Evolutionary conservation across 1,140 invertebrate species (phyloP).

Genomic region (Pissodes strobi): DNA sequence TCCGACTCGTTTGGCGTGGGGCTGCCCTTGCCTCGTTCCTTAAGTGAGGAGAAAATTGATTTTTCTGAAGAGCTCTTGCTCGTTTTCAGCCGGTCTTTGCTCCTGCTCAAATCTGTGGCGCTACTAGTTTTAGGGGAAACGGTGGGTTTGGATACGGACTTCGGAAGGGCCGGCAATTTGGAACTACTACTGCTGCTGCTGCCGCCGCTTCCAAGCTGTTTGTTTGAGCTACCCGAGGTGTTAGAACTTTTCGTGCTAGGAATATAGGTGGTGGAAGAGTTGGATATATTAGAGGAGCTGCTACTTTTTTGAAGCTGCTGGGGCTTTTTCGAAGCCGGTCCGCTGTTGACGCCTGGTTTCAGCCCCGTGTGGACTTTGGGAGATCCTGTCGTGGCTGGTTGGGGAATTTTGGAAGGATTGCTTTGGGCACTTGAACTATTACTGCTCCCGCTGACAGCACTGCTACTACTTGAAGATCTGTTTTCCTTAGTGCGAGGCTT

Average conservation of each 20-base stretch:
- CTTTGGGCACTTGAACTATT: not conserved
- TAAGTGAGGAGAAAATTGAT: conserved; percentile 65
- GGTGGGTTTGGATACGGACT: conserved; percentile 52
- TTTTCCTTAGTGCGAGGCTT: conserved; percentile 74
- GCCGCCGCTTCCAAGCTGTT: conserved; percentile 22
- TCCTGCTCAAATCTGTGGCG: conserved; percentile 62
- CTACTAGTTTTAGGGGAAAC: conserved; percentile 55
- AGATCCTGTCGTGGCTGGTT: conserved; percentile 61
- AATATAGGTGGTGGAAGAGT: conserved; percentile 24
- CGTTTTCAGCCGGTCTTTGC: conserved; percentile 60
- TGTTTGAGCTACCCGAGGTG: conserved; percentile 24
- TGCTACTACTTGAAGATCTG: conserved; percentile 53
- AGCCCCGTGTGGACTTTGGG: conserved; percentile 80
- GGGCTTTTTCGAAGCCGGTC: conserved; percentile 60
- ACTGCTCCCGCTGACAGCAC: conserved; percentile 9
- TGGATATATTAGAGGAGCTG: conserved; percentile 18
- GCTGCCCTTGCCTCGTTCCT: conserved; percentile 66
- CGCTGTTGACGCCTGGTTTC: conserved; percentile 81
- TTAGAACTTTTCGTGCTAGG: conserved; percentile 19
- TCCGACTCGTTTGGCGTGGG: conserved; percentile 62
- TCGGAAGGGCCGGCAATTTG: conserved; percentile 30
- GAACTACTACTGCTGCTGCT: conserved; percentile 11
- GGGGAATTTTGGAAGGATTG: conserved; percentile 5
- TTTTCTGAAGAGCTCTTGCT: conserved; percentile 64
- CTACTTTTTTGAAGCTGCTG: conserved; percentile 43